Conservation (phyloP, 2,113 vertebrate species). For the Bolborhynchus lineola region DNA sequence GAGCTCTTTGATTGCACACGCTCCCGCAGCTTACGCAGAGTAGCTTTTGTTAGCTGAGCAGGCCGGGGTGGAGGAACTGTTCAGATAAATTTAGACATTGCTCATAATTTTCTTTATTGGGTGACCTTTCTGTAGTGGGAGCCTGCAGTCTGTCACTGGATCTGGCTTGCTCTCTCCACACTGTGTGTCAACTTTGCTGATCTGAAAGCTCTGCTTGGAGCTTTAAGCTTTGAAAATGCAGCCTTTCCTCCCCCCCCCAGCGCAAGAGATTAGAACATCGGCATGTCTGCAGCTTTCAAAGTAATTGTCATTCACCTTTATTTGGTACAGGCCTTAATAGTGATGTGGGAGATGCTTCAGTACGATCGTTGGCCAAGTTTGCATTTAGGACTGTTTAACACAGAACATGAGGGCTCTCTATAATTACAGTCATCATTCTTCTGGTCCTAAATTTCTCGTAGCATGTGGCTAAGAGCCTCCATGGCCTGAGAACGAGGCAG, state of each 20-base stretch:
- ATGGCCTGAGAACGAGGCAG: background rate
- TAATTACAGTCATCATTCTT: background rate
- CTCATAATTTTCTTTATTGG: conserved; percentile 30
- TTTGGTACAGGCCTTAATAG: background rate
- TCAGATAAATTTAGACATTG: conserved; percentile 46
- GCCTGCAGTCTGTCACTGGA: conserved; percentile 27
- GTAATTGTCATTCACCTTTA: conserved; percentile 2
- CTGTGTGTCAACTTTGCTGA: background rate
- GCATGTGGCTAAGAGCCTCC: background rate
- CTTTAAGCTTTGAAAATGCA: conserved; percentile 2
- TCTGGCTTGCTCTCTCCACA: background rate
- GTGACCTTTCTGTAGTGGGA: background rate
- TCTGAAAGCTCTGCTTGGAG: background rate
- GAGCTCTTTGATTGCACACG: background rate
- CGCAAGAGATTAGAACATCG: background rate
- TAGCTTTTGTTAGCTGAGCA: conserved; percentile 4
- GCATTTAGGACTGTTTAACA: background rate
- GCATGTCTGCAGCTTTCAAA: background rate
- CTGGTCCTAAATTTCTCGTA: conserved; percentile 26
- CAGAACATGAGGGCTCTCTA: background rate
- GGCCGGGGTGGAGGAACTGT: background rate
- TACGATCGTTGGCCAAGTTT: background rate
- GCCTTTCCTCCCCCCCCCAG: background rate
- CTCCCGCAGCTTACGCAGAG: background rate
- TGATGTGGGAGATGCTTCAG: background rate